These are phyloP conservation scores for Monochamus saltuarius DNA, from an alignment of 1,140 invertebrate species.

Conservation along the genomic window DNA sequence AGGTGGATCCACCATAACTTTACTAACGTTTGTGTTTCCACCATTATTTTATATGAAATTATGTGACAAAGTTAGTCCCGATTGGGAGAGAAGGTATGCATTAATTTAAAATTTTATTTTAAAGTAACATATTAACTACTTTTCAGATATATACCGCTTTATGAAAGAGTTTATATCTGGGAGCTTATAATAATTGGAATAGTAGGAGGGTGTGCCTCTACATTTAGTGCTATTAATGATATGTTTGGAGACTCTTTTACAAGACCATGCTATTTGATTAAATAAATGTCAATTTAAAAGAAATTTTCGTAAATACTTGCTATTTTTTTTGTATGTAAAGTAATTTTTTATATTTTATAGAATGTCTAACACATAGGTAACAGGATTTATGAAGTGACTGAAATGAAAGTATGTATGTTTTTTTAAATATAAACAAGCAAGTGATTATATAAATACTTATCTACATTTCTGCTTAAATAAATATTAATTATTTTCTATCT, in stretches of 20 bases:
- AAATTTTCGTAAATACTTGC: too few relatives aligned
- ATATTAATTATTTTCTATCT: too few relatives aligned
- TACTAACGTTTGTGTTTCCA: conserved; percentile 69
- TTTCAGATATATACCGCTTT: conserved; percentile 32
- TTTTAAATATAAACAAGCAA: too few relatives aligned
- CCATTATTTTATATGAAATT: conserved; percentile 68
- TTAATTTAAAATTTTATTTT: too few relatives aligned
- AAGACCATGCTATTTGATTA: conserved; percentile 32
- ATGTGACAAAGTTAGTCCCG: conserved; percentile 43
- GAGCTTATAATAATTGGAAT: conserved; percentile 63
- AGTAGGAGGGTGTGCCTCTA: conserved; percentile 60
- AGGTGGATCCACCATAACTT: conserved; percentile 68
- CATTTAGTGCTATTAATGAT: conserved; percentile 60
- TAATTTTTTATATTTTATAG: too few relatives aligned
- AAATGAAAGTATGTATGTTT: too few relatives aligned
- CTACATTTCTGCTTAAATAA: too few relatives aligned
- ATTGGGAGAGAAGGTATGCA: conserved; percentile 49
- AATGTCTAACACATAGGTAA: too few relatives aligned
- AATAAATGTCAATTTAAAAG: too few relatives aligned
- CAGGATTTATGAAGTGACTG: too few relatives aligned
- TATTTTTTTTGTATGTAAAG: too few relatives aligned
- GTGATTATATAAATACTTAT: too few relatives aligned
- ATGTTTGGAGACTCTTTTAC: conserved; percentile 54
- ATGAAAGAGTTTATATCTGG: conserved; percentile 47
- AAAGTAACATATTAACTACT: conserved; percentile 12